Conservation (phyloP, 2,113 vertebrate species). For the Cynocephalus volans region DNA sequence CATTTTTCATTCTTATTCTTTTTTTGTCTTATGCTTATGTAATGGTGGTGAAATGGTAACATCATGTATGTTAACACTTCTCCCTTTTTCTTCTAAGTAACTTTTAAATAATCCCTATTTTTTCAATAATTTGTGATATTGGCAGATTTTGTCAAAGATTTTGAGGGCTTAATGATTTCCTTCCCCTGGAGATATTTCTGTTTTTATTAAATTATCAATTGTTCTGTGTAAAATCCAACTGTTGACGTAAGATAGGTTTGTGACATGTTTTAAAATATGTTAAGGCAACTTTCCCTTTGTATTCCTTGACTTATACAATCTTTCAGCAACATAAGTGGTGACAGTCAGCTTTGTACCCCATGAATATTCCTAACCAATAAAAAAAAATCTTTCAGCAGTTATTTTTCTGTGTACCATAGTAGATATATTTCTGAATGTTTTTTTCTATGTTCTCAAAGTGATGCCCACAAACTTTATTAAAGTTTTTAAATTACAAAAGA, state of each 20-base stretch:
- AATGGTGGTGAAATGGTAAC: fast-evolving
- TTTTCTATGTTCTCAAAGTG: neutral
- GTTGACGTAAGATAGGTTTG: neutral
- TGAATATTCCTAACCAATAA: no score
- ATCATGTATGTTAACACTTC: neutral
- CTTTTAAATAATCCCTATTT: neutral
- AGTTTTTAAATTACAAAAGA: neutral
- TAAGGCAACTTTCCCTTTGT: neutral
- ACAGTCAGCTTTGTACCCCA: no score
- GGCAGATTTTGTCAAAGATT: neutral
- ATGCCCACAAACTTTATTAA: neutral
- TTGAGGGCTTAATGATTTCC: neutral
- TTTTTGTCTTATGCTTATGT: neutral
- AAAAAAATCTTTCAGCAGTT: neutral
- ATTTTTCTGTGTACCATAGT: neutral
- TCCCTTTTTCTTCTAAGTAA: neutral
- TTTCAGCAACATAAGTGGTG: neutral
- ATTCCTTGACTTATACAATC: neutral
- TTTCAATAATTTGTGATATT: neutral
- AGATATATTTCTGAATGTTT: neutral
- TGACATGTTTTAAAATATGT: neutral
- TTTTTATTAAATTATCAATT: neutral
- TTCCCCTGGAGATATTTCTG: neutral
- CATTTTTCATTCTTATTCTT: neutral
- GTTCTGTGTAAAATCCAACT: neutral